Conservation (phyloP, 2,888 invertebrate species). For the Habroteleia sp. region DNA sequence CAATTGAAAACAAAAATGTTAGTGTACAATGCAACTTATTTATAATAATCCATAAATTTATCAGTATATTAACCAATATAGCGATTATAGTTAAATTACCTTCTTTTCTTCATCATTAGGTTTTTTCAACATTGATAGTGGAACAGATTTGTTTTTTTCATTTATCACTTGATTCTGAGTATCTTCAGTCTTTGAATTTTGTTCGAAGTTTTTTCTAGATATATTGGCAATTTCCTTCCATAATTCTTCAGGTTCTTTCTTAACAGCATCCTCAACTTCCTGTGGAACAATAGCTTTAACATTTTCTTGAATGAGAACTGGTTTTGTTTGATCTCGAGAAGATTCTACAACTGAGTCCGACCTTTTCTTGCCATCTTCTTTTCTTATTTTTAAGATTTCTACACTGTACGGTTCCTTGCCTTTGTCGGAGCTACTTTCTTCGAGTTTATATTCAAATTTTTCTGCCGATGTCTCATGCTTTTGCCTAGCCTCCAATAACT, state of each 20-base stretch:
- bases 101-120: neutral
- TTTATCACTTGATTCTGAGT: slow-evolving; percentile 7
- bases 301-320: slow-evolving; percentile 42
- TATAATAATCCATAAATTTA: no score
- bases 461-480: slow-evolving; percentile 70
- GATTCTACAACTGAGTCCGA: neutral
- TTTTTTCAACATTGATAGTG: no score
- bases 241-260: slow-evolving; percentile 17
- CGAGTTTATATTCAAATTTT: slow-evolving; percentile 55
- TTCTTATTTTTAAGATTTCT: slow-evolving; percentile 64
- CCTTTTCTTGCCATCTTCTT: slow-evolving; percentile 20
- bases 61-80: no score
- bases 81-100: no score
- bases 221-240: slow-evolving; percentile 47
- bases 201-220: slow-evolving; percentile 33
- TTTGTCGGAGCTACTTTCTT: slow-evolving; percentile 57
- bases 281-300: slow-evolving; percentile 1
- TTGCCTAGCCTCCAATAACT: slow-evolving; percentile 52
- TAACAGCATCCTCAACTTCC: slow-evolving; percentile 12
- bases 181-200: slow-evolving; percentile 2
- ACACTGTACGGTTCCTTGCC: slow-evolving; percentile 67
- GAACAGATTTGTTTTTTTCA: no score
- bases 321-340: slow-evolving; percentile 38
- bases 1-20: no score
- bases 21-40: no score